Conservation (phyloP, 2,797 vertebrate genomes). For the Acanthis flammea region DNA sequence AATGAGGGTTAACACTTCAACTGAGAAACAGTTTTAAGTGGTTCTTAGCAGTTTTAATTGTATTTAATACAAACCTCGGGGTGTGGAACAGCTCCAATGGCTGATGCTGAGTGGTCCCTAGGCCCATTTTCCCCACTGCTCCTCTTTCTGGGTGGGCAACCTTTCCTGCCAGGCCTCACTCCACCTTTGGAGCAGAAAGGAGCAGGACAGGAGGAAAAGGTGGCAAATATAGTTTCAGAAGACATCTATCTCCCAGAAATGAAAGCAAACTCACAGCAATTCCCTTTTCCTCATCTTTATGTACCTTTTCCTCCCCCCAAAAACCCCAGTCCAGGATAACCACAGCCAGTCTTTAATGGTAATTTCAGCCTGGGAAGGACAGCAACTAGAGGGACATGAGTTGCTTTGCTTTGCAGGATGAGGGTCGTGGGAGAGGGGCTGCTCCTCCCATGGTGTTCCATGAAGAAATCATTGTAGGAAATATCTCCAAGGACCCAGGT, state of each 20-base stretch:
- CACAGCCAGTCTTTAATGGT: neutral
- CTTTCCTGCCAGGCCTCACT: neutral
- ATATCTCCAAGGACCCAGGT: fast-evolving
- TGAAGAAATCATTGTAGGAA: neutral
- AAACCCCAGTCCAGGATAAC: neutral
- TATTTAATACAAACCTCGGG: neutral
- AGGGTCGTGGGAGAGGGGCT: neutral
- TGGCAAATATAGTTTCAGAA: neutral
- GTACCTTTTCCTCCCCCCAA: neutral
- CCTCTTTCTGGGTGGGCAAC: neutral
- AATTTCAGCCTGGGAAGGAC: neutral
- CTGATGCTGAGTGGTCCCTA: neutral
- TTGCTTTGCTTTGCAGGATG: neutral
- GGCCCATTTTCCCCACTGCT: fast-evolving
- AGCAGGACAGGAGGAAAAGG: neutral
- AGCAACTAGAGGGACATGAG: neutral
- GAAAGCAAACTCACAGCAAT: neutral
- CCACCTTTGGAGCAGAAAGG: neutral
- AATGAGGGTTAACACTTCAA: neutral
- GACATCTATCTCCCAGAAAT: neutral
- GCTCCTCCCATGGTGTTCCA: neutral
- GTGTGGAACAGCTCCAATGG: neutral
- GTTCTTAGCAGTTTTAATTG: neutral
- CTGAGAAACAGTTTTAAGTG: neutral
- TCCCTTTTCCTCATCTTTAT: neutral